These are phyloP conservation scores for Scophthalmus maximus DNA, from an alignment of 2,113 vertebrate genomes.

Conservation along the genomic window DNA sequence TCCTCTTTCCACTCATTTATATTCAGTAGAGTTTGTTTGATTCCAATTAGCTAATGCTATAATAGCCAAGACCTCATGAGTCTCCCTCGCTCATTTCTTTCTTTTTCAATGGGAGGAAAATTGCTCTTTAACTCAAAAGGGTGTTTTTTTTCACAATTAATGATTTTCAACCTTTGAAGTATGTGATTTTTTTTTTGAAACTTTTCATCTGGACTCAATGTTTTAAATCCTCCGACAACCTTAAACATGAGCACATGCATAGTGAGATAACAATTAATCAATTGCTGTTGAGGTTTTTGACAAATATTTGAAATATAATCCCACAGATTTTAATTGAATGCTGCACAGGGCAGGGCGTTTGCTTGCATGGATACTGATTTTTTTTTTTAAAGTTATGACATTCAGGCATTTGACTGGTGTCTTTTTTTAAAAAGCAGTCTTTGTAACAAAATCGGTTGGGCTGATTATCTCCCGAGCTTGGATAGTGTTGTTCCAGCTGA, in stretches of 20 bases:
- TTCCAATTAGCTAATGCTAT: conserved; percentile 54
- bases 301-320: conserved; percentile 22
- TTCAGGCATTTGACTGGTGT: conserved; percentile 25
- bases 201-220: conserved; percentile 8
- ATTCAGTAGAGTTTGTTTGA: conserved; percentile 39
- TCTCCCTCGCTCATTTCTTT: conserved; percentile 40
- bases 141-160: conserved; percentile 28
- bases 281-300: conserved; percentile 16
- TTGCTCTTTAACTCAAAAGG: too few relatives aligned
- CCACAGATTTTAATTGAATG: not conserved
- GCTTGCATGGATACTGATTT: conserved; percentile 16
- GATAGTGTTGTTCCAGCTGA: conserved; percentile 67
- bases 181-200: conserved; percentile 16
- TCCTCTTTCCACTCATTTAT: conserved; percentile 45
- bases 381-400: conserved; percentile 5
- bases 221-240: conserved; percentile 15
- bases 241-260: conserved; percentile 20
- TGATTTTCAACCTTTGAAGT: conserved; percentile 22
- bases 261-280: not conserved
- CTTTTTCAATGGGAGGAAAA: conserved; percentile 23
- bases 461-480: conserved; percentile 59
- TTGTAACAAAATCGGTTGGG: conserved; percentile 51
- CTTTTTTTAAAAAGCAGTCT: conserved; percentile 39
- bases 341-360: too few relatives aligned
- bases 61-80: conserved; percentile 21